Base-by-base conservation (phyloP, 1,140 invertebrate genomes). In the Nasonia giraulti region DNA sequence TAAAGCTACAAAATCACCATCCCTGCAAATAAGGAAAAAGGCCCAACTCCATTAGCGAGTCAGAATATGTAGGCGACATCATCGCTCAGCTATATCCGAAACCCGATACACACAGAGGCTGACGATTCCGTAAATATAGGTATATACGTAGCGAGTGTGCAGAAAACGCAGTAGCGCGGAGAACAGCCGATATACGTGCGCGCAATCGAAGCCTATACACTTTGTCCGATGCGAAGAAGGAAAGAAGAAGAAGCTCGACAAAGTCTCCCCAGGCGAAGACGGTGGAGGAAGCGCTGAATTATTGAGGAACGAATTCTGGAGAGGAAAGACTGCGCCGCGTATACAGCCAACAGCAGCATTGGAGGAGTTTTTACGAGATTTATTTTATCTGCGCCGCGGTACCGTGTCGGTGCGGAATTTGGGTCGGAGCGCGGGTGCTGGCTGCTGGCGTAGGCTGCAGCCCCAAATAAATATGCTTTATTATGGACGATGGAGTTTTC, bases 161-260 rank as follows among this genome's bases (percentile, higher is more conserved):
- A n/a, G n/a, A n/a, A 27, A 55, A 55, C 14, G 44, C 50, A 55
- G 50, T 55, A 11, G 14, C 50, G 4, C 23, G 23, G n/a, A 27
- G 68, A 27, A 69, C 68, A 69, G 5, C 5, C 5, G 20, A 12
- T 69, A 17, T 10, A 69, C 27, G 0, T 62, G 0, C 55, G 5
- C 27, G 27, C 27, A 27, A 62, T 62, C 55, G 20, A 62, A 62
- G 27, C 27, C 8, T 71, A 33, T 71, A 27, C 8, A 33, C 68
- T 33, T 71, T 37, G 23, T 17, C 71, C 6, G 71, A 2, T 12
- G 62, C 8, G 6, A 11, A 27, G 27, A 27, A 27, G 1, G 8
- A 76, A 66, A 12, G 80, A 33, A 31, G 12, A 33, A 14, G 81
- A 76, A 82, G 31, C 81, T 74, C 37, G 20, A 76, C 55, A 76